A percentile compares a stretch with the other conserved stretches of the same genome.
These are phyloP conservation scores for Cyanoramphus novaezelandiae DNA, from an alignment of 2,113 vertebrate genomes.

Conservation along the genomic window DNA sequence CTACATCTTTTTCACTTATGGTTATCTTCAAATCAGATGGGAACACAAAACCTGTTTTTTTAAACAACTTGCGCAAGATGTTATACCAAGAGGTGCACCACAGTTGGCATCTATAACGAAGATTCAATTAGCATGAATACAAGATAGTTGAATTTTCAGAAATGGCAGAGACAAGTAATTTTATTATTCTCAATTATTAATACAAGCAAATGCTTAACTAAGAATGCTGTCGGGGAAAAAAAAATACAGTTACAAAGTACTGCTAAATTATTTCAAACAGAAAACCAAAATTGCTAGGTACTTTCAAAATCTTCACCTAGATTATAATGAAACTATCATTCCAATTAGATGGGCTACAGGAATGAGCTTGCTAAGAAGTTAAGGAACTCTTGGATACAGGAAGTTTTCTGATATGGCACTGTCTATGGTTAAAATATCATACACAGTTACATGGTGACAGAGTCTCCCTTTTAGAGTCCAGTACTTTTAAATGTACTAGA, in stretches of 20 bases:
- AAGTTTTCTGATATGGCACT: background rate
- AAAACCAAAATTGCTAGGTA: background rate
- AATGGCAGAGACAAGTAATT: background rate
- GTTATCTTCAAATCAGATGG: background rate
- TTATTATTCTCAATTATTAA: background rate
- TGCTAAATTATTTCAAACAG: background rate
- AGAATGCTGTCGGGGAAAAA: background rate
- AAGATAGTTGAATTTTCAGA: background rate
- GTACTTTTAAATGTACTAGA: background rate
- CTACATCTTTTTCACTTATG: background rate
- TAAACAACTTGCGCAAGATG: constrained; percentile 13
- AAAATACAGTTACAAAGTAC: background rate
- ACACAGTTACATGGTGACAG: background rate
- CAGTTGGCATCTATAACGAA: background rate
- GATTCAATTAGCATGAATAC: background rate
- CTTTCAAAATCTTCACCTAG: background rate
- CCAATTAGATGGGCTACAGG: background rate
- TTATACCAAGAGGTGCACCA: background rate
- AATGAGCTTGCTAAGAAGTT: background rate
- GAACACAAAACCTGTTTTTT: constrained; percentile 1
- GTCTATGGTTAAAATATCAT: background rate
- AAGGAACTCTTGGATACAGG: background rate
- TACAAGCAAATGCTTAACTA: background rate
- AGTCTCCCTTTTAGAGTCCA: background rate
- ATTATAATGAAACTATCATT: background rate